Conservation (phyloP, 2,113 vertebrate genomes). For the Prinia subflava region DNA sequence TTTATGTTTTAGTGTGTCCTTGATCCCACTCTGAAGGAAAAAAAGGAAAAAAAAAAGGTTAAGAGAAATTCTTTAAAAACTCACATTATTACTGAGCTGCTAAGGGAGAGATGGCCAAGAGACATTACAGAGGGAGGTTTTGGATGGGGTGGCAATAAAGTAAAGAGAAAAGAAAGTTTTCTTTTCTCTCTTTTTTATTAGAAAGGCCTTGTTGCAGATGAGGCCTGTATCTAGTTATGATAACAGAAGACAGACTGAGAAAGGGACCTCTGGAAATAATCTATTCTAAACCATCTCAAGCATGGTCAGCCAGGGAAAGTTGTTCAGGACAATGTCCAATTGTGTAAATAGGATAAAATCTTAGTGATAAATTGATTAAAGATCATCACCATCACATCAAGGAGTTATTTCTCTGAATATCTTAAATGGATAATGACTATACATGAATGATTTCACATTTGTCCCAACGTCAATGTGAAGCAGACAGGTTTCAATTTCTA, state of each 20-base stretch:
- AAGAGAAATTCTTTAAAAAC: not conserved
- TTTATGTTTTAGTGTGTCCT: not conserved
- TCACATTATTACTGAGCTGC: not conserved
- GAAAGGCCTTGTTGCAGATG: not conserved
- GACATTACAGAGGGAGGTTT: not conserved
- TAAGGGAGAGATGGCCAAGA: not conserved
- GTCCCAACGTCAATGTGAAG: not conserved
- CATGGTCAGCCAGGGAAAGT: not conserved
- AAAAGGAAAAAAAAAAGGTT: accelerated
- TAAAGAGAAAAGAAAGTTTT: not conserved
- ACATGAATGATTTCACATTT: not conserved
- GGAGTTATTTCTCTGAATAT: not conserved
- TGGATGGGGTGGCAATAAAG: not conserved
- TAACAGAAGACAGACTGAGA: not conserved
- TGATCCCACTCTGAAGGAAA: not conserved
- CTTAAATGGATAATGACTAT: not conserved
- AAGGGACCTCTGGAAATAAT: not conserved
- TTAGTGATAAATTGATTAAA: not conserved
- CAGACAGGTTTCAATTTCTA: not conserved
- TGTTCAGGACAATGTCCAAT: not conserved
- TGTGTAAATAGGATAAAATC: not conserved
- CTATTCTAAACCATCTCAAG: not conserved
- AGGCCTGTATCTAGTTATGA: not conserved
- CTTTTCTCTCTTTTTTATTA: not conserved
- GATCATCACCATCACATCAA: not conserved